These are phyloP conservation scores for Oxyura jamaicensis DNA, from an alignment of 2,113 vertebrate genomes.

Conservation along the genomic window DNA sequence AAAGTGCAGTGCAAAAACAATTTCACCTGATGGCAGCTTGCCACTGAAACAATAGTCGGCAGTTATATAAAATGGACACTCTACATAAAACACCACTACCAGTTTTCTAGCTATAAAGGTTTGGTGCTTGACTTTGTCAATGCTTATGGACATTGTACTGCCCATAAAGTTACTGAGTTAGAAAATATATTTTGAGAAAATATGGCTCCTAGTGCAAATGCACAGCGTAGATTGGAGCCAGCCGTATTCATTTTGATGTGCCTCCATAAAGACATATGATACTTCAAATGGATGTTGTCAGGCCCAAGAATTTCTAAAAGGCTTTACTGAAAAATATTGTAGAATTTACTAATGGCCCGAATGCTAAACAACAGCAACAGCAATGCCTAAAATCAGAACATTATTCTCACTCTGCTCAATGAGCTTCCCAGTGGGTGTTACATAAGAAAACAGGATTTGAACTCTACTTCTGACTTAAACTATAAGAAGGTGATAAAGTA, in stretches of 20 bases:
- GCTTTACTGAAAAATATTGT: background rate
- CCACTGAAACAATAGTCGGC: background rate
- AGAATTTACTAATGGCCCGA: accelerated
- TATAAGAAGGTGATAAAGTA: background rate
- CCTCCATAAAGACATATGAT: background rate
- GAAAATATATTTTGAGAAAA: background rate
- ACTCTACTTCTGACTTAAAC: background rate
- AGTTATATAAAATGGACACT: background rate
- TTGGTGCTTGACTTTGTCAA: background rate
- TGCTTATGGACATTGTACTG: background rate
- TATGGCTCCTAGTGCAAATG: background rate
- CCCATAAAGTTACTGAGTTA: background rate
- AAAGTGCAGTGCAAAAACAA: background rate
- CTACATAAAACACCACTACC: background rate
- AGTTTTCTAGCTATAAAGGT: background rate
- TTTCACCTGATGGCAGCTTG: background rate
- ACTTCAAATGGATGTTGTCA: background rate
- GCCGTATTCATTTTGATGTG: background rate
- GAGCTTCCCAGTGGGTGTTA: background rate
- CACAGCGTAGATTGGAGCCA: background rate
- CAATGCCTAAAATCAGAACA: background rate
- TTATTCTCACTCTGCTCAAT: background rate
- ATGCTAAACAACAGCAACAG: background rate
- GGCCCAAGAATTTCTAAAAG: background rate
- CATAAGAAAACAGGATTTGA: background rate